Conservation (phyloP, 1,140 invertebrate genomes). For the Metaphire vulgaris region DNA sequence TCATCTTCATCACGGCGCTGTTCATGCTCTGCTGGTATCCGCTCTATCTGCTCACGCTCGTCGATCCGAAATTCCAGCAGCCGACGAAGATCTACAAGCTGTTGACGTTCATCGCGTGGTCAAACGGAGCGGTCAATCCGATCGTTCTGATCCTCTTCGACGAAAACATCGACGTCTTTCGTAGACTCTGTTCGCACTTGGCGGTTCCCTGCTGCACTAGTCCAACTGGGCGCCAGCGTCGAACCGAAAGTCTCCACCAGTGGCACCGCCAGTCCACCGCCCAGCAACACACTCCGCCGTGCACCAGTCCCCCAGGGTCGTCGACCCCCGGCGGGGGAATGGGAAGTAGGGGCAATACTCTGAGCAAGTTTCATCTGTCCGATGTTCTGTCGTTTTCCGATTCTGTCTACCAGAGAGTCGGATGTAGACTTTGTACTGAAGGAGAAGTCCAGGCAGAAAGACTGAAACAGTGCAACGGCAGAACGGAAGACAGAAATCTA, state of each 20-base stretch:
- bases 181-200: conserved; percentile 24
- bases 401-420: neutral
- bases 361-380: neutral
- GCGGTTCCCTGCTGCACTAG: neutral
- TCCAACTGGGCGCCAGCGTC: no score
- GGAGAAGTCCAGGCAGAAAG: neutral
- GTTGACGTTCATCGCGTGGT: conserved; percentile 51
- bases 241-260: neutral
- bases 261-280: no score
- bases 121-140: conserved; percentile 46
- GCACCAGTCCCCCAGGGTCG: no score
- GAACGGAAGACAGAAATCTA: neutral
- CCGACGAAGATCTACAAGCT: conserved; percentile 48
- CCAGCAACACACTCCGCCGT: neutral
- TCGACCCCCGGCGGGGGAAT: neutral
- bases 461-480: neutral
- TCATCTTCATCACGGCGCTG: conserved; percentile 41
- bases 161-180: conserved; percentile 43
- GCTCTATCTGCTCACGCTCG: conserved; percentile 45
- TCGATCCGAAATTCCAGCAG: conserved; percentile 44
- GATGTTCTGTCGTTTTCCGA: neutral
- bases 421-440: neutral
- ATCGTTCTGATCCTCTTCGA: conserved; percentile 48
- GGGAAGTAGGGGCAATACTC: neutral
- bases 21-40: conserved; percentile 51